A percentile compares a stretch with the other conserved stretches of the same genome.
These are phyloP conservation scores for Luehdorfia chinensis DNA, from an alignment of 1,140 invertebrate species.

Conservation along the genomic window DNA sequence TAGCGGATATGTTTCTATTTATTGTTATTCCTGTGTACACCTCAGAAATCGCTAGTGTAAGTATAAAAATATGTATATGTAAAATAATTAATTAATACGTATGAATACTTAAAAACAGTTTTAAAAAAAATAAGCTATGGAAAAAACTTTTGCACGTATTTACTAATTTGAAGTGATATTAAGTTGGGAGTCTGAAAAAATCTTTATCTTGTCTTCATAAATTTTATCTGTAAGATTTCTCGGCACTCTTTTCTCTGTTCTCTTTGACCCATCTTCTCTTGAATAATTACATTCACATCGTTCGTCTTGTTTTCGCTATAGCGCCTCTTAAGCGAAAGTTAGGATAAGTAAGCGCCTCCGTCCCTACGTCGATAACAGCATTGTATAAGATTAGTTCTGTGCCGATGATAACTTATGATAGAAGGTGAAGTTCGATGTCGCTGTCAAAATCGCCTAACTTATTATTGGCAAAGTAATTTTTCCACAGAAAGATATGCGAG, in stretches of 20 bases:
- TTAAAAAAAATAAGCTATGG: too few species aligned
- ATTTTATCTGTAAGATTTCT: neutral
- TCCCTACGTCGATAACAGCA: neutral
- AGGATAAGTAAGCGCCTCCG: neutral
- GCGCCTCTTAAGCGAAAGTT: neutral
- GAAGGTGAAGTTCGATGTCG: neutral
- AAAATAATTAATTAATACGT: too few species aligned
- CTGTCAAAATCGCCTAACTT: too few species aligned
- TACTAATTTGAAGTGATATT: too few species aligned
- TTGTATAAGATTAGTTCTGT: neutral
- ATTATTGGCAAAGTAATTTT: too few species aligned
- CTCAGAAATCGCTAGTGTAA: conserved; percentile 44
- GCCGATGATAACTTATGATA: neutral
- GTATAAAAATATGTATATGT: conserved; percentile 17
- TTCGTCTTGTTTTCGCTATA: neutral
- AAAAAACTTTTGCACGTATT: too few species aligned
- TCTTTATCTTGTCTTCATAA: too few species aligned
- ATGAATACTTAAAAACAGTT: too few species aligned
- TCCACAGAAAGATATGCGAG: conserved; percentile 46
- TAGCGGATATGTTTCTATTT: conserved; percentile 21
- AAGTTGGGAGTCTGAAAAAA: too few species aligned
- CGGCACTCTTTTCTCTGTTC: too few species aligned
- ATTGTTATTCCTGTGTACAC: conserved; percentile 35
- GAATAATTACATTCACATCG: neutral
- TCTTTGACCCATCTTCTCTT: too few species aligned